Conservation (phyloP, 2,113 vertebrate species). For the Tautogolabrus adspersus region DNA sequence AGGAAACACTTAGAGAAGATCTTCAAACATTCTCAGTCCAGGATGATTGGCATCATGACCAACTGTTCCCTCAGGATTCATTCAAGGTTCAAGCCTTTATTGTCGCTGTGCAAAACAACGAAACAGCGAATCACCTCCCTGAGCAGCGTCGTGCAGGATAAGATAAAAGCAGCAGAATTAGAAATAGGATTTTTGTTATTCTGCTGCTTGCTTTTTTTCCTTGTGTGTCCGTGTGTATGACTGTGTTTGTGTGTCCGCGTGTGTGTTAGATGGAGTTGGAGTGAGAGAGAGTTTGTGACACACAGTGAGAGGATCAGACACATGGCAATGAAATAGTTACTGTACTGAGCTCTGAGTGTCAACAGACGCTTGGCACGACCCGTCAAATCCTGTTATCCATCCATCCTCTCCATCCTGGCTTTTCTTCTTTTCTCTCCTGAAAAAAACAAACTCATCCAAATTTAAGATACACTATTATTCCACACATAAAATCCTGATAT, state of each 20-base stretch:
- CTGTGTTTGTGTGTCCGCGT: background rate
- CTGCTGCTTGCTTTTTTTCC: too few species aligned
- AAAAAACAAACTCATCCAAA: too few species aligned
- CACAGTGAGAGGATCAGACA: conserved; percentile 18
- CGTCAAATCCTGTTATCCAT: conserved; percentile 9
- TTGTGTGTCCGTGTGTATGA: conserved; percentile 21
- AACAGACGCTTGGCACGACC: background rate
- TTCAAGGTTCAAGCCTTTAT: too few species aligned
- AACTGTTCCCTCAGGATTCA: background rate
- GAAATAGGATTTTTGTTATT: too few species aligned
- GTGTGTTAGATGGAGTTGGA: background rate
- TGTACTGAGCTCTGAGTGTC: conserved; percentile 6
- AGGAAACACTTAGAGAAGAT: background rate
- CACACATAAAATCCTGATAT: background rate
- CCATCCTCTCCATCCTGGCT: background rate
- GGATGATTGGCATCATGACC: conserved; percentile 11
- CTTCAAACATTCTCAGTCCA: background rate
- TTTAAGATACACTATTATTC: too few species aligned
- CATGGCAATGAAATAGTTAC: background rate
- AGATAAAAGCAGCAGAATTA: too few species aligned
- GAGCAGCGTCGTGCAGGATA: too few species aligned
- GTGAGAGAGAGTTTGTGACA: background rate
- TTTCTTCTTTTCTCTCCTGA: background rate
- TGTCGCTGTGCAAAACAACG: too few species aligned
- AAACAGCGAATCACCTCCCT: too few species aligned